Conservation (phyloP, 2,888 invertebrate genomes). For the Octodonta nipae region DNA sequence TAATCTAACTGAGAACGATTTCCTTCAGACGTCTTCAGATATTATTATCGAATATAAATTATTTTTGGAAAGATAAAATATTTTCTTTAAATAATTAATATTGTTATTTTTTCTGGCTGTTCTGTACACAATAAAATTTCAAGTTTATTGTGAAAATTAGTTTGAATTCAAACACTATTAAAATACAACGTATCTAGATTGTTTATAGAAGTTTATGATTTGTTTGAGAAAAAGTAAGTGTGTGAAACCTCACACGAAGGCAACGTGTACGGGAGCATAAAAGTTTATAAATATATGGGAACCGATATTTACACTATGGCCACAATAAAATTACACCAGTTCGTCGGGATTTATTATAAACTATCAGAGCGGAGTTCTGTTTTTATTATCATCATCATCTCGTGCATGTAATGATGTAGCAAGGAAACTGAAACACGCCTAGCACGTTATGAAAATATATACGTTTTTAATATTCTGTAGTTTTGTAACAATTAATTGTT, state of each 20-base stretch:
- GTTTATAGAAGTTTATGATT: slow-evolving; percentile 35
- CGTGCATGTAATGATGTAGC: too few relatives aligned
- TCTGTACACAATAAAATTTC: slow-evolving; percentile 20
- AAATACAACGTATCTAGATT: slow-evolving; percentile 25
- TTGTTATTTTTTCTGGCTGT: too few relatives aligned
- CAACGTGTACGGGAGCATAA: slow-evolving; percentile 21
- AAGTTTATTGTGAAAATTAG: slow-evolving; percentile 20
- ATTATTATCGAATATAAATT: too few relatives aligned
- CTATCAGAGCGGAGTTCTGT: slow-evolving; percentile 15
- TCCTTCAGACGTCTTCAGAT: too few relatives aligned
- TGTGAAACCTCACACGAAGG: slow-evolving; percentile 36
- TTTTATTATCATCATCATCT: slow-evolving; percentile 9
- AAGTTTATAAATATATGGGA: slow-evolving; percentile 28
- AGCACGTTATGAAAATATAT: too few relatives aligned
- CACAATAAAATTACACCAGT: slow-evolving; percentile 25
- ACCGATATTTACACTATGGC: slow-evolving; percentile 27
- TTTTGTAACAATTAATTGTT: too few relatives aligned
- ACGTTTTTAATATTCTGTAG: too few relatives aligned
- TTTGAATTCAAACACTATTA: slow-evolving; percentile 24
- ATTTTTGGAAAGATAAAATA: too few relatives aligned
- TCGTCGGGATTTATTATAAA: slow-evolving; percentile 19
- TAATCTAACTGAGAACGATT: too few relatives aligned
- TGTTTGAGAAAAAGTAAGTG: slow-evolving; percentile 35
- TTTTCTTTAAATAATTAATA: too few relatives aligned
- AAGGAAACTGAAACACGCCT: too few relatives aligned